Evolutionary conservation across 2,113 vertebrate genomes (phyloP).

Genomic region (Oenanthe oenanthe): DNA sequence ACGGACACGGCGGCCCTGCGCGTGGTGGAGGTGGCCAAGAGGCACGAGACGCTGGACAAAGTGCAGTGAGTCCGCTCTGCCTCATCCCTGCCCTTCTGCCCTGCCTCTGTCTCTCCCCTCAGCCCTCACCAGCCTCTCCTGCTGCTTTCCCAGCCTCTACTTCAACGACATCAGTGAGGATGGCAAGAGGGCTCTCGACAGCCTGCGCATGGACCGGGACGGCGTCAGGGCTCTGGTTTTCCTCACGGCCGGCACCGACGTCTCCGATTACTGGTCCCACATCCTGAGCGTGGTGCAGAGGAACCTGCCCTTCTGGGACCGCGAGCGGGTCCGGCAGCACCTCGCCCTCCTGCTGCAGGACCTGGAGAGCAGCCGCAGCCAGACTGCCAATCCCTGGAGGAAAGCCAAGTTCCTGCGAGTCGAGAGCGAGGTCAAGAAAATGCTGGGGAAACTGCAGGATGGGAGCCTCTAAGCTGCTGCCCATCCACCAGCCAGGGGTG

Average conservation of each 20-base stretch:
- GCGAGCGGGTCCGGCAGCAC: slow-evolving; percentile 79
- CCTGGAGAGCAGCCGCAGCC: slow-evolving; percentile 86
- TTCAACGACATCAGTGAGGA: slow-evolving; percentile 91
- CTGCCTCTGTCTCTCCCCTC: not conserved
- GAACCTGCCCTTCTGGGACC: slow-evolving; percentile 89
- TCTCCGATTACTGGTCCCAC: slow-evolving; percentile 88
- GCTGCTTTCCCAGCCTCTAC: slow-evolving; percentile 81
- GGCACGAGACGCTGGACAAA: slow-evolving; percentile 81
- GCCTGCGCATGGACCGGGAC: slow-evolving; percentile 62
- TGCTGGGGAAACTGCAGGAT: slow-evolving; percentile 66
- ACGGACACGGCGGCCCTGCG: slow-evolving; percentile 82
- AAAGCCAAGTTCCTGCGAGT: slow-evolving; percentile 88
- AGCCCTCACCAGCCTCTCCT: not conserved
- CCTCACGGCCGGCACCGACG: slow-evolving; percentile 84
- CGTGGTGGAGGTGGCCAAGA: slow-evolving; percentile 85
- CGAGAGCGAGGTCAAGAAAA: slow-evolving; percentile 82
- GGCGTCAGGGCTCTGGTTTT: slow-evolving; percentile 85
- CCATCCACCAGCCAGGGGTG: not conserved
- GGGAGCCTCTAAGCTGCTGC: slow-evolving; percentile 2
- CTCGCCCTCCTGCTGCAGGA: slow-evolving; percentile 87
- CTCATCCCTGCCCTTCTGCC: rapidly evolving
- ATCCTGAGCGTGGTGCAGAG: slow-evolving; percentile 85
- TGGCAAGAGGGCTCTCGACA: slow-evolving; percentile 83
- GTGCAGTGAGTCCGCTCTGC: slow-evolving; percentile 80
- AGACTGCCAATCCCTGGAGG: slow-evolving; percentile 87